A percentile compares a stretch with the other conserved stretches of the same genome.
Conservation (phyloP, 2,888 invertebrate species). For the Dryadula phaetusa region DNA sequence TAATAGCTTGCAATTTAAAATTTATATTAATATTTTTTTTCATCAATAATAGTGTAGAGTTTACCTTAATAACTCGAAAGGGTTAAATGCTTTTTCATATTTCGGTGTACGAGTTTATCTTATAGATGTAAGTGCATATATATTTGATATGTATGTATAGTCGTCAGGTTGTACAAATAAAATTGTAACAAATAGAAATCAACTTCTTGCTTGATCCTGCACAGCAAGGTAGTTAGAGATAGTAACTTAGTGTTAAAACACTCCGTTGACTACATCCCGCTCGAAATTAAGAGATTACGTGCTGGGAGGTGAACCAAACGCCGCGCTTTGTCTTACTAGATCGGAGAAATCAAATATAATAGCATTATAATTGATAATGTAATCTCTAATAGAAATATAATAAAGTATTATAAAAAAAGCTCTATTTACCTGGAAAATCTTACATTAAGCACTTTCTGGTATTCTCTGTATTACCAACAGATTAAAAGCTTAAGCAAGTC, state of each 20-base stretch:
- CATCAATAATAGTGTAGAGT: neutral
- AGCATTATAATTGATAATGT: too few relatives aligned
- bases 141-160: neutral
- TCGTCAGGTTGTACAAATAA: neutral
- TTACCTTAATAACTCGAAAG: neutral
- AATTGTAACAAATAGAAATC: too few relatives aligned
- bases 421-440: neutral
- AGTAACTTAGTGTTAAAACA: too few relatives aligned
- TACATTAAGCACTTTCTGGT: conserved; percentile 10
- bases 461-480: conserved; percentile 3
- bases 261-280: too few relatives aligned
- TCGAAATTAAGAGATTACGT: too few relatives aligned
- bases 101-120: neutral
- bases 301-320: too few relatives aligned
- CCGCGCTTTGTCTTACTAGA: too few relatives aligned
- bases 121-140: too few relatives aligned
- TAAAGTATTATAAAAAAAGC: neutral
- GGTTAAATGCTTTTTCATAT: neutral
- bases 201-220: too few relatives aligned
- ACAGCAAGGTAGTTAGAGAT: too few relatives aligned
- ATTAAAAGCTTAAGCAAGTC: conserved; percentile 16
- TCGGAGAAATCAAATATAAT: too few relatives aligned
- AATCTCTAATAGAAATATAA: neutral
- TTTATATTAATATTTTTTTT: conserved; percentile 9
- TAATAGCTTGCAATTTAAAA: neutral